Conservation (phyloP, 2,888 invertebrate genomes). For the Cosmia pyralina region DNA sequence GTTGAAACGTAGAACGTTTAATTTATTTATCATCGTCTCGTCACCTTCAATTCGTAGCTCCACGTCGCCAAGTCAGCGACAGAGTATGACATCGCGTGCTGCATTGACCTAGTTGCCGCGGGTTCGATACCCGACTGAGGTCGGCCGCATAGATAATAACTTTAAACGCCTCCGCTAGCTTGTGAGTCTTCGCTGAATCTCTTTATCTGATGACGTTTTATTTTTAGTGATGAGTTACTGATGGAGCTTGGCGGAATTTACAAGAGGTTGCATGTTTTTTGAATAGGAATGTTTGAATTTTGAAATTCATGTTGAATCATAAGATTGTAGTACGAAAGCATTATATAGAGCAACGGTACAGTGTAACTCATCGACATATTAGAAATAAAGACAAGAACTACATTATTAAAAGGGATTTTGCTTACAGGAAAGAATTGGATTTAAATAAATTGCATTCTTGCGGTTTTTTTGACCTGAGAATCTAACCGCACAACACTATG, state of each 20-base stretch:
- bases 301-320: conserved; percentile 18
- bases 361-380: background rate
- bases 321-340: background rate
- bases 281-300: conserved; percentile 37
- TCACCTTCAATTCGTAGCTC: conserved; percentile 71
- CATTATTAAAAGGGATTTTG: background rate
- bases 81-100: conserved; percentile 80
- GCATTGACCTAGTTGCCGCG: conserved; percentile 86
- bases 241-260: conserved; percentile 33
- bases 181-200: conserved; percentile 76
- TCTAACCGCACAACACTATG: background rate
- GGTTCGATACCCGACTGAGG: conserved; percentile 87
- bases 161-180: conserved; percentile 75
- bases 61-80: conserved; percentile 69
- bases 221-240: conserved; percentile 56
- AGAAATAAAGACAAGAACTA: background rate
- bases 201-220: conserved; percentile 70
- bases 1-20: conserved; percentile 33
- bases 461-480: background rate
- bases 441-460: no score
- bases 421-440: background rate
- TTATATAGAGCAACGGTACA: background rate
- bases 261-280: conserved; percentile 23
- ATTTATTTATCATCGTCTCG: conserved; percentile 61
- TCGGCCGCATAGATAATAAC: conserved; percentile 83